Evolutionary conservation across 2,113 vertebrate species (phyloP).

Genomic region (Ovis aries): DNA sequence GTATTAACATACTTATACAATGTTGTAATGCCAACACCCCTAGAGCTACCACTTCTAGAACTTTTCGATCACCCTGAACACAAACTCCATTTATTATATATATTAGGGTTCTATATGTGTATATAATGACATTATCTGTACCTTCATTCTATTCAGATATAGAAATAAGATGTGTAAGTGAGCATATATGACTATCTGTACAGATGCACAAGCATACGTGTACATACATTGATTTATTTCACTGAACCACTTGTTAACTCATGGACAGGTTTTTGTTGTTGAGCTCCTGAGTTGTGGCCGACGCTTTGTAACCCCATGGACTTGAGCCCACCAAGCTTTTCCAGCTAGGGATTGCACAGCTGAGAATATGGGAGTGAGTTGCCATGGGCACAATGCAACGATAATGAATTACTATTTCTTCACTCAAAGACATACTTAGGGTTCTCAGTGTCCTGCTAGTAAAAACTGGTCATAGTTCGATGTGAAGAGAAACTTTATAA

Average conservation of each 20-base stretch:
- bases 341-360: neutral
- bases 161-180: neutral
- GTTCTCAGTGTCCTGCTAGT: neutral
- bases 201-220: accelerated
- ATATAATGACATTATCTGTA: accelerated
- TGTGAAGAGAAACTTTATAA: neutral
- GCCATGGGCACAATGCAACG: accelerated
- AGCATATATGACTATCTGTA: neutral
- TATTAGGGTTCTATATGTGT: neutral
- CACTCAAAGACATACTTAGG: neutral
- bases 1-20: neutral
- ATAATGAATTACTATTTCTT: neutral
- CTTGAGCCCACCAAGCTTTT: neutral
- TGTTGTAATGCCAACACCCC: accelerated
- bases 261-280: neutral
- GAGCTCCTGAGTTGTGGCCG: neutral
- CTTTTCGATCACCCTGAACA: neutral
- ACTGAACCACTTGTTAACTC: neutral
- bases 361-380: neutral
- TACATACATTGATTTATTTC: neutral
- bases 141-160: neutral
- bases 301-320: neutral
- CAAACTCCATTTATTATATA: neutral
- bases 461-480: neutral
- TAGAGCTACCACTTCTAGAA: neutral